These are phyloP conservation scores for Poeciliopsis turrubarensis DNA, from an alignment of 2,113 vertebrate genomes.

Conservation along the genomic window DNA sequence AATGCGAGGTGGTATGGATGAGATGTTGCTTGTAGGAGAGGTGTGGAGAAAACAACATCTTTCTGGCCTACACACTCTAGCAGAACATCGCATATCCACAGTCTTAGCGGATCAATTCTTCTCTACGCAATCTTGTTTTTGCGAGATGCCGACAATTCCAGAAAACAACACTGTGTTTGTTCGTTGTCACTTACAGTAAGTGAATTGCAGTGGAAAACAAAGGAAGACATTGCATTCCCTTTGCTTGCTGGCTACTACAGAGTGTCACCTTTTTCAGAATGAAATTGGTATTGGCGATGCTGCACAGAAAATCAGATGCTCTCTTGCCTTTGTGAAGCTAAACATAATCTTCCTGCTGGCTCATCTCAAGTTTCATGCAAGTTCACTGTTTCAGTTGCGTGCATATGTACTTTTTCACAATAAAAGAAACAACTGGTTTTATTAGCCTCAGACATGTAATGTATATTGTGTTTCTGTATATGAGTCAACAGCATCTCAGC, in stretches of 20 bases:
- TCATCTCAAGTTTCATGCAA: neutral
- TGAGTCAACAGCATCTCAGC: constrained; percentile 33
- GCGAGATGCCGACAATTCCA: constrained; percentile 5
- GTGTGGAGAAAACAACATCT: constrained; percentile 38
- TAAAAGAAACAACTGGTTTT: neutral
- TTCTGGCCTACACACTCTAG: constrained; percentile 32
- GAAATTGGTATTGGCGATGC: too few species aligned
- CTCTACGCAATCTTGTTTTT: constrained; percentile 18
- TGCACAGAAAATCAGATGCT: neutral
- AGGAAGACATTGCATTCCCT: neutral
- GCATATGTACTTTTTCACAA: neutral
- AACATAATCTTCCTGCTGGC: neutral
- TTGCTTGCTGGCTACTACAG: neutral
- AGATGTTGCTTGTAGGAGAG: constrained; percentile 50
- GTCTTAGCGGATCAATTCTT: constrained; percentile 15
- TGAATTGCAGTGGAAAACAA: neutral
- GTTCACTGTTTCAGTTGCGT: too few species aligned
- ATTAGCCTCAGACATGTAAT: constrained; percentile 30
- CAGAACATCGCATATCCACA: constrained; percentile 18
- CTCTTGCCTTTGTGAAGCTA: neutral
- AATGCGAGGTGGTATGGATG: constrained; percentile 60
- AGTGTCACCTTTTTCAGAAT: neutral
- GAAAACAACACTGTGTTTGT: neutral
- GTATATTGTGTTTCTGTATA: constrained; percentile 35
- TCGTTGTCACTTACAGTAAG: neutral